Evolutionary conservation across 1,140 invertebrate genomes (phyloP).

Genomic region (Orussus abietinus): DNA sequence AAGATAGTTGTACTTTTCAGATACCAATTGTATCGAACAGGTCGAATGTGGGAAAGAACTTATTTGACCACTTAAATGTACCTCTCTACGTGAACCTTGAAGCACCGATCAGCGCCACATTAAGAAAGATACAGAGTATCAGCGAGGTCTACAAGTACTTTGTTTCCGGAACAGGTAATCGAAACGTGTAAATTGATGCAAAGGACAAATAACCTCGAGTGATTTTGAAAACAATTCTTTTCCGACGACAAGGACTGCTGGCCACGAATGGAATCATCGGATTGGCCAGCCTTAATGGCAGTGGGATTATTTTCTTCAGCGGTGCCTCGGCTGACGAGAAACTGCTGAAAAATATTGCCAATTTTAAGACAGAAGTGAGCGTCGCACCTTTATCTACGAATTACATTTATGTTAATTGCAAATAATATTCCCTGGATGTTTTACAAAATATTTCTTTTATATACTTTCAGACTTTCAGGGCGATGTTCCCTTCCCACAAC

Average conservation of each 20-base stretch:
- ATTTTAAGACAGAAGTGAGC: slow-evolving; percentile 61
- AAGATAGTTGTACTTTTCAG: slow-evolving; percentile 24
- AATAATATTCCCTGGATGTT: slow-evolving; percentile 1
- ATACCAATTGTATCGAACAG: slow-evolving; percentile 55
- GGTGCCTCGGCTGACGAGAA: slow-evolving; percentile 65
- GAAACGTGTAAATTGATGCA: no score
- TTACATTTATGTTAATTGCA: slow-evolving; percentile 3
- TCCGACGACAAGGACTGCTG: slow-evolving; percentile 47
- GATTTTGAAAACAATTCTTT: no score
- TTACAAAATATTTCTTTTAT: slow-evolving; percentile 3
- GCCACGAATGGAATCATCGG: slow-evolving; percentile 62
- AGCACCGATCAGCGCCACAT: slow-evolving; percentile 60
- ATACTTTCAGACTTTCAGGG: slow-evolving; percentile 57
- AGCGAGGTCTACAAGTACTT: slow-evolving; percentile 60
- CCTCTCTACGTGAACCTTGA: slow-evolving; percentile 65
- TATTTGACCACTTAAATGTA: slow-evolving; percentile 71
- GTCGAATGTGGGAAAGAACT: slow-evolving; percentile 59
- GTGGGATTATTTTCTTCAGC: slow-evolving; percentile 62
- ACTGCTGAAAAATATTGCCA: slow-evolving; percentile 62
- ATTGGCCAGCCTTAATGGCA: slow-evolving; percentile 49
- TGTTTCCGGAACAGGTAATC: slow-evolving; percentile 58
- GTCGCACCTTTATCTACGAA: neutral
- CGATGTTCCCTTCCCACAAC: slow-evolving; percentile 62
- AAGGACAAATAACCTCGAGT: no score
- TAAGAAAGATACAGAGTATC: slow-evolving; percentile 59